Evolutionary conservation across 2,888 invertebrate species (phyloP).

Genomic region (Leptinotarsa juncta): DNA sequence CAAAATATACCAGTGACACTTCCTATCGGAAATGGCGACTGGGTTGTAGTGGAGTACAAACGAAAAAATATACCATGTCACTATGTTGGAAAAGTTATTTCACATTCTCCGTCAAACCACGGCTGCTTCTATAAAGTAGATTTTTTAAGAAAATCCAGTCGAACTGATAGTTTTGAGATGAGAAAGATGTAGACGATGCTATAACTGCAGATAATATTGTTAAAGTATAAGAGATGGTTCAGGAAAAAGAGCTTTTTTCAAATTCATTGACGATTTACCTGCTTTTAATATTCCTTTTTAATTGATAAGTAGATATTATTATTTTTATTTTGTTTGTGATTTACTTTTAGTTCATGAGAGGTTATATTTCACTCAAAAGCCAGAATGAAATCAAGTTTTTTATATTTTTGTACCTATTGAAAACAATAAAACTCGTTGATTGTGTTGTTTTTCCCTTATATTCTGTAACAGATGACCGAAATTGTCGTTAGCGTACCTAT

Average conservation of each 20-base stretch:
- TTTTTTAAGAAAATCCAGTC: background rate
- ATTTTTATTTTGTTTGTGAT: background rate
- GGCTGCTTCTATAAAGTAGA: conserved; percentile 3
- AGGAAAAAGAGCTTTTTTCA: background rate
- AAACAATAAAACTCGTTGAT: background rate
- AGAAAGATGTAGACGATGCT: conserved; percentile 12
- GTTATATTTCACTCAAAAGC: background rate
- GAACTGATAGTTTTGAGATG: conserved; percentile 4
- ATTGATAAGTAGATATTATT: background rate
- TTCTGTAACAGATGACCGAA: conserved; percentile 1
- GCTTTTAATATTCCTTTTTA: conserved; percentile 6
- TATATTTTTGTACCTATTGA: conserved; percentile 10
- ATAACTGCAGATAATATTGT: conserved; percentile 3
- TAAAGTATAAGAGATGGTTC: conserved; percentile 3
- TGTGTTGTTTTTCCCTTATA: conserved; percentile 6
- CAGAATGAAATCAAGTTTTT: background rate
- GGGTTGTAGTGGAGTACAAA: conserved; percentile 12
- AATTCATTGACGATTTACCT: background rate
- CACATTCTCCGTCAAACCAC: conserved; percentile 3
- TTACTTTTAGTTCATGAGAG: background rate
- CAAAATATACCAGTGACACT: too few relatives aligned
- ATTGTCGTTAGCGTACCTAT: background rate
- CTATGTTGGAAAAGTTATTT: conserved; percentile 10
- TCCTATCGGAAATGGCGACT: conserved; percentile 1
- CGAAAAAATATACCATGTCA: conserved; percentile 7